phyloP scores from a whole-genome alignment of 2,797 vertebrate species.

The Cyclura pinguis region DNA sequence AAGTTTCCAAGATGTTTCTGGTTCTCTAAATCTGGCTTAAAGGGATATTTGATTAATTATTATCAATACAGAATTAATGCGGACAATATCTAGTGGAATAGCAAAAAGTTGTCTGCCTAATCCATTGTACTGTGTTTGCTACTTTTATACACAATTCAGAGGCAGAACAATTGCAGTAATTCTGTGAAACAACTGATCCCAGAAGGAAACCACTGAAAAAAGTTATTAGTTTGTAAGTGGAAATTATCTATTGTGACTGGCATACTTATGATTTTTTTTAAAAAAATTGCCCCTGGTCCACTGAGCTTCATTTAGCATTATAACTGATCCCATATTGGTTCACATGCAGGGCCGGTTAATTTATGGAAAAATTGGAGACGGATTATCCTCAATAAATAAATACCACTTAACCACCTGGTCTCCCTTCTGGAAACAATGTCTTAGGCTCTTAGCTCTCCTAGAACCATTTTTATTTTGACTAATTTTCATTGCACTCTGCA shows the following conservation, averaged over 20 bases:
- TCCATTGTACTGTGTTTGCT: neutral
- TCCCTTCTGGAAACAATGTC: constrained; percentile 69
- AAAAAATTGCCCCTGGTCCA: neutral
- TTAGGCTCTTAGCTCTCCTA: constrained; percentile 11
- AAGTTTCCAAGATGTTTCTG: neutral
- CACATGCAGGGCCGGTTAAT: constrained; percentile 1
- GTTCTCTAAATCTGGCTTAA: neutral
- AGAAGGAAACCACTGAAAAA: constrained; percentile 13
- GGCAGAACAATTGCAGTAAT: neutral
- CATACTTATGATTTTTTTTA: constrained; percentile 5
- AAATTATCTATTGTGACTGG: neutral
- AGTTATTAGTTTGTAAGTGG: neutral
- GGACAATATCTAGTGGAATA: neutral
- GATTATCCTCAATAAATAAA: constrained; percentile 49
- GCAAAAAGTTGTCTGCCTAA: neutral
- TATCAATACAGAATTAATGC: constrained; percentile 2
- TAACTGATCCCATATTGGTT: constrained; percentile 32
- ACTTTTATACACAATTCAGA: neutral
- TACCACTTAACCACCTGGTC: constrained; percentile 63
- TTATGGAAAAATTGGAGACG: constrained; percentile 44
- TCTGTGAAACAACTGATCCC: neutral
- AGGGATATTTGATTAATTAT: neutral
- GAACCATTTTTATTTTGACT: constrained; percentile 61
- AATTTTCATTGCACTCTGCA: constrained; percentile 53
- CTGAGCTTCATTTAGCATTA: neutral